A percentile compares a stretch with the other conserved stretches of the same genome.
phyloP scores from a whole-genome alignment of 2,888 invertebrate genomes.

The Metellina segmentata region DNA sequence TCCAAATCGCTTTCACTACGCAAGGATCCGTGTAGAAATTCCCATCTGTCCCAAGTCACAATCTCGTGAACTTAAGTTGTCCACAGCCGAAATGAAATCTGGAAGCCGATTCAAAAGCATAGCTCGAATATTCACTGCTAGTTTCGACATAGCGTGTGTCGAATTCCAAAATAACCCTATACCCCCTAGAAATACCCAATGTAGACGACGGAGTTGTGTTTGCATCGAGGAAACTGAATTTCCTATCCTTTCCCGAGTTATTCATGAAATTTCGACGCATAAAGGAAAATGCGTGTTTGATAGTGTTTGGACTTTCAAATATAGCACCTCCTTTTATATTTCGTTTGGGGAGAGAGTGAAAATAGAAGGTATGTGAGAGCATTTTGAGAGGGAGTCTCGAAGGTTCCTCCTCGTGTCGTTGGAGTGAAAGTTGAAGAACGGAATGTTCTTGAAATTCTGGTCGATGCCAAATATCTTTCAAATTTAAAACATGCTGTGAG shows the following conservation, averaged over 20 bases:
- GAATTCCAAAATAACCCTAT: neutral
- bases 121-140: neutral
- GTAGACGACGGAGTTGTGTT: neutral
- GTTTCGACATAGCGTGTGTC: neutral
- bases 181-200: neutral
- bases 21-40: too few species aligned
- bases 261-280: neutral
- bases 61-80: too few species aligned
- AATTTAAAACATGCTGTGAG: neutral
- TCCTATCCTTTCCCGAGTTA: neutral
- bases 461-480: neutral
- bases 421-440: neutral
- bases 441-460: neutral
- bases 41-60: too few species aligned
- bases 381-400: neutral
- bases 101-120: neutral
- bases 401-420: neutral
- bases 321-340: neutral
- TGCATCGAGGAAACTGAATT: neutral
- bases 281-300: neutral
- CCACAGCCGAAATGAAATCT: neutral
- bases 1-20: too few species aligned
- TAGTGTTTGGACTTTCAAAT: neutral
- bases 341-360: neutral
- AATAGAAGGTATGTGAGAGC: neutral